Evolutionary conservation across 2,797 vertebrate species (phyloP).

Genomic region (Oreortyx pictus): DNA sequence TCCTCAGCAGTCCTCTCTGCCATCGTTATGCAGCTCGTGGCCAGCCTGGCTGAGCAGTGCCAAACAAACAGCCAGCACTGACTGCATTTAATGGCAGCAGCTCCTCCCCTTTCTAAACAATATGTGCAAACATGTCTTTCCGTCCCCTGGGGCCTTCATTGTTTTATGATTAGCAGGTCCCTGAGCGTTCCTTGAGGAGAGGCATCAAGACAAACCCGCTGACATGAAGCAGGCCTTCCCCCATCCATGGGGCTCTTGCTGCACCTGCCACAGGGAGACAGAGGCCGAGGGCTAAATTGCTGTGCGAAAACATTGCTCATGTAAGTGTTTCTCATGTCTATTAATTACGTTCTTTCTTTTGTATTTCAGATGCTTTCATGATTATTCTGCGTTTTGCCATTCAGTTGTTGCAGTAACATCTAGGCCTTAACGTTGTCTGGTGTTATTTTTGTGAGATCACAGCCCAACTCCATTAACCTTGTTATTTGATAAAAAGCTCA

Average conservation of each 20-base stretch:
- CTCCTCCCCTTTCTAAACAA: not conserved
- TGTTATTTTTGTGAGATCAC: not conserved
- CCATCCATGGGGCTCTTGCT: not conserved
- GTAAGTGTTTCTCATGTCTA: not conserved
- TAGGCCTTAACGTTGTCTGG: not conserved
- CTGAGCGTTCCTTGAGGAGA: not conserved
- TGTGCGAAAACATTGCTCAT: fast-evolving
- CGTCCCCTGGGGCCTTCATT: not conserved
- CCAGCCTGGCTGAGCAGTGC: not conserved
- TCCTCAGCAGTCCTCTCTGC: not conserved
- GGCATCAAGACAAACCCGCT: not conserved
- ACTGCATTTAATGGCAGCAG: not conserved
- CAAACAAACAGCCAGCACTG: not conserved
- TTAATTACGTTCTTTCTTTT: not conserved
- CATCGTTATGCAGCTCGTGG: fast-evolving
- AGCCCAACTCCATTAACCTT: not conserved
- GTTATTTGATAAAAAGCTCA: not conserved
- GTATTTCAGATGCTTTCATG: not conserved
- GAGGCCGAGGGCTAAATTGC: not conserved
- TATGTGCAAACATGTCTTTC: not conserved
- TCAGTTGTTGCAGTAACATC: too few species aligned
- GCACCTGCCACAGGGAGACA: not conserved
- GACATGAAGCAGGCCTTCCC: not conserved
- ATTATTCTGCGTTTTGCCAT: not conserved
- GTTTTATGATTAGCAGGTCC: not conserved